Evolutionary conservation across 2,888 invertebrate species (phyloP), one percentile per base, ranked within the genome.

Genomic region (Meiosimyza platycephala): DNA sequence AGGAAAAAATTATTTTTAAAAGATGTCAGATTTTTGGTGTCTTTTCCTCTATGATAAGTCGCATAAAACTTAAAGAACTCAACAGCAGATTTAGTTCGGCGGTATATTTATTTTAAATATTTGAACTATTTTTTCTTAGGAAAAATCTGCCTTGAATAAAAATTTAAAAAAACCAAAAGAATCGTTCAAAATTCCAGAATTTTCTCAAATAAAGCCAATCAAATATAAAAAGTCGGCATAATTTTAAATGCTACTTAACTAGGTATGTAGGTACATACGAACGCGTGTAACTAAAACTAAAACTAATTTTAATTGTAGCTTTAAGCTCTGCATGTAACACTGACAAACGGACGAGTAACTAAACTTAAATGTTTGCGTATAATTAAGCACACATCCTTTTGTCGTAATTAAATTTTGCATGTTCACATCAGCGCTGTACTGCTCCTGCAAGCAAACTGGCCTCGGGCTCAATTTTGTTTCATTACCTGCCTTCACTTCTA

Each of bases 351-450:
- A 54, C 15, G 15, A 16, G 50, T 33, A 40, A 16, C 52, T 33
- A 54, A 84, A 85, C 81, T 83, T 86, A 85, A 85, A 83, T 85
- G 85, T 85, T 85, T 84, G 84, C 82, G 82, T 85, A 81, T 85
- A 85, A 85, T 85, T 85, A 85, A 85, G 85, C 85, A 84, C 86
- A 85, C 86, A 86, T 86, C 84, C 85, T 85, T 84, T 85, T 83
- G 85, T 83, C 83, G 82, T 85, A 85, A 85, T 85, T 85, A 84
- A 84, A 86, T 85, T 86, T 86, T 82, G 84, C 82, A 86, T 85
- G 84, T 85, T 85, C 85, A 85, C 84, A 85, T 83, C 81, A 80
- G 76, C 80, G 79, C 79, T 78, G 40, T 59, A 16, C 33, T 62
- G 52, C 48, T 47, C 40, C 28, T 18, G 59, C 57, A 59, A 54